Evolutionary conservation across 2,113 vertebrate species (phyloP), one percentile per base, ranked within the genome.

Genomic region (Cynoglossus semilaevis): DNA sequence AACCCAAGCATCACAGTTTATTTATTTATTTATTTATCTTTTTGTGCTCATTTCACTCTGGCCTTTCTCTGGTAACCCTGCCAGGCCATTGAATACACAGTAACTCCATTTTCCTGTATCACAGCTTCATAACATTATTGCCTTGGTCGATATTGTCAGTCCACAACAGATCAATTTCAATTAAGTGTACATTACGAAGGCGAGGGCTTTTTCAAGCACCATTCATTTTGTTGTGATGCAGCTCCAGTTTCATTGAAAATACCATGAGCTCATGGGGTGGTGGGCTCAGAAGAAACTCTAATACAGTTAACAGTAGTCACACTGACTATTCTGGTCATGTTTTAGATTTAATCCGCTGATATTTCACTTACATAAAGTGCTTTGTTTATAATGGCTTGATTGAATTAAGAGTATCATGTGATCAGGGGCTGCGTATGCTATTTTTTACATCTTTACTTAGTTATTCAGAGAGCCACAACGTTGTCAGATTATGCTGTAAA

Each of bases 151-250:
- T 38, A 56, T 41, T 72, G 41, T 37, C 67, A 72, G 61, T 72
- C 51, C 14, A 40, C 14, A 59, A 58, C 63, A 52, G 62, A 82
- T 87, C 81, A 62, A 81, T 86, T 70, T 63, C 47, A 76, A 67
- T 75, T 59, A 51, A 56, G 45, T 73, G 52, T 72, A 2, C 16
- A 38, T 80, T 87, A 72, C 58, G 61, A 63, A 71, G 61, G 56
- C 18, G 40, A 41, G 51, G 36, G 51, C 52, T 50, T 77, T 85
- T 72, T 60, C 41, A 59, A 48, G 15, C 11, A 35, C 19, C n/a
- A 10, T 55, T 29, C 18, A n/a, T 72, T 52, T 57, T 40, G 58
- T 55, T 72, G 52, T 41, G 40, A 47, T 36, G 54, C 59, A 54
- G 18, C 51, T 67, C 41, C 19, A 16, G 41, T 58, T 43, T 62